Conservation (phyloP, 2,888 invertebrate genomes). For the Proisotoma minuta region DNA sequence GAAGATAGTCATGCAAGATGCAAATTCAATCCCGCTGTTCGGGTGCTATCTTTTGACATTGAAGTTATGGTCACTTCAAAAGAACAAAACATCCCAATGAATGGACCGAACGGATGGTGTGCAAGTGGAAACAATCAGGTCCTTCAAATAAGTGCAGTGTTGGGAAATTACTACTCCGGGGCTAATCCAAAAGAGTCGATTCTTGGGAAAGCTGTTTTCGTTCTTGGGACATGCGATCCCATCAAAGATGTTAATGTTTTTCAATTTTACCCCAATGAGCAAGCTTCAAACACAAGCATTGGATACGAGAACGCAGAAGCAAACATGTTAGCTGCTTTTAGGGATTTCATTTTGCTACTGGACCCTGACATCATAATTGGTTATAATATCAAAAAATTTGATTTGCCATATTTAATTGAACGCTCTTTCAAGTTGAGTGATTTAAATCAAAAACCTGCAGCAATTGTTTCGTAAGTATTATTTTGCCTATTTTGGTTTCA, state of each 20-base stretch:
- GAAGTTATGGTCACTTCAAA: constrained; percentile 25
- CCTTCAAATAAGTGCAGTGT: constrained; percentile 34
- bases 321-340: constrained; percentile 28
- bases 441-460: constrained; percentile 3
- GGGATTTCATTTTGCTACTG: constrained; percentile 26
- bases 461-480: constrained; percentile 8
- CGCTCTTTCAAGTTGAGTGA: constrained; percentile 14
- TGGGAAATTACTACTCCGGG: constrained; percentile 14
- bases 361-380: constrained; percentile 42
- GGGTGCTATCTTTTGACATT: constrained; percentile 40
- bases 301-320: constrained; percentile 19
- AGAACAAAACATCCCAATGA: constrained; percentile 4
- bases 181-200: not conserved
- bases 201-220: constrained; percentile 27
- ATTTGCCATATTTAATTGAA: constrained; percentile 34
- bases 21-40: constrained; percentile 23
- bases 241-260: constrained; percentile 24
- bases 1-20: constrained; percentile 7
- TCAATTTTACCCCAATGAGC: constrained; percentile 21
- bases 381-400: constrained; percentile 41
- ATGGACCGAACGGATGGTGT: too few species aligned
- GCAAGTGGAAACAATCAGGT: constrained; percentile 15
- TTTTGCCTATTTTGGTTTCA: not conserved
- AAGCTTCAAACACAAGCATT: not conserved
- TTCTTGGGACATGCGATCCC: constrained; percentile 27